Evolutionary conservation across 2,113 vertebrate genomes (phyloP).

Genomic region (Ageneiosus marmoratus): DNA sequence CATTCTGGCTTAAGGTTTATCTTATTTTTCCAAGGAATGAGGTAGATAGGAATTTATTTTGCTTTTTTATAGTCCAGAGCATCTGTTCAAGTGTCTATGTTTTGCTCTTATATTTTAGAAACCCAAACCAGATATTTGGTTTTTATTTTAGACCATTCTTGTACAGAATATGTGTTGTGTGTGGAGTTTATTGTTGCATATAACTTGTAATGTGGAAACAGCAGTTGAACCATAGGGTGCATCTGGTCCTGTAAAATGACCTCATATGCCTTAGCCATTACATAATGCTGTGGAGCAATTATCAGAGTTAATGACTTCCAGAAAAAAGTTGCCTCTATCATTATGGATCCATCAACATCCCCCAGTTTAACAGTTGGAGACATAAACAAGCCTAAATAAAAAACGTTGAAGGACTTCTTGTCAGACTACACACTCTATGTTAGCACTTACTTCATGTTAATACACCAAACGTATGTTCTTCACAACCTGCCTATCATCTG

Average conservation of each 20-base stretch:
- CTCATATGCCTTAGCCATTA: neutral
- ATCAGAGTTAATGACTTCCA: neutral
- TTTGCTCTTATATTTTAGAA: neutral
- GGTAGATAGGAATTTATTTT: neutral
- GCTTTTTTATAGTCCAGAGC: neutral
- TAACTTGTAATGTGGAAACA: neutral
- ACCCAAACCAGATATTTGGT: neutral
- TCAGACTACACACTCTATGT: neutral
- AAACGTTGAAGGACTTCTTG: neutral
- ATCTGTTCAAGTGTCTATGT: neutral
- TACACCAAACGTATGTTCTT: neutral
- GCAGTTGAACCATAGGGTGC: neutral
- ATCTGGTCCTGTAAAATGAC: neutral
- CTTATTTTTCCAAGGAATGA: neutral
- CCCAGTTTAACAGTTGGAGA: neutral
- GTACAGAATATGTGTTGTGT: neutral
- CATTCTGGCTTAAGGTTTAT: neutral
- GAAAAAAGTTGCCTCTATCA: neutral
- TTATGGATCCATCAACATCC: neutral
- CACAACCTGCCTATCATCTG: neutral
- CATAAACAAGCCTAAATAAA: neutral
- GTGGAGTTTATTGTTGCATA: neutral
- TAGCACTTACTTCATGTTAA: neutral
- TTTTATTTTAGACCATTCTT: neutral
- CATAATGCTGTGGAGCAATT: neutral